Evolutionary conservation across 2,888 invertebrate genomes (phyloP).

Genomic region (Eudasyphora cyanicolor): DNA sequence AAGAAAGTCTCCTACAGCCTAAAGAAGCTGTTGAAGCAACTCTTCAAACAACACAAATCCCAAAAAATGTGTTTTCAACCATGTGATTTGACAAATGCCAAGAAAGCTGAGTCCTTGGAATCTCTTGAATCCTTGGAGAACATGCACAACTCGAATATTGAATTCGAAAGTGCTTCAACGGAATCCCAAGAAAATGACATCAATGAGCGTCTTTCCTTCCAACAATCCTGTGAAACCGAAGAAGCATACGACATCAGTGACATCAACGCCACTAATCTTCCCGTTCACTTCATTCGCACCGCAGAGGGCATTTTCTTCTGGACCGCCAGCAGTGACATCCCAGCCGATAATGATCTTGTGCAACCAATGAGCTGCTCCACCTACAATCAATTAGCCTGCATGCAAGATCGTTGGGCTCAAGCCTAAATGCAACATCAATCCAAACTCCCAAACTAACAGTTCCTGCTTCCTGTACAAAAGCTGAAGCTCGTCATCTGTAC

Average conservation of each 20-base stretch:
- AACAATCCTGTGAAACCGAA: conserved; percentile 72
- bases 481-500: conserved; percentile 6
- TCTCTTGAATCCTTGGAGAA: conserved; percentile 78
- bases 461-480: conserved; percentile 14
- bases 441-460: conserved; percentile 63
- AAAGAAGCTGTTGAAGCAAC: conserved; percentile 85
- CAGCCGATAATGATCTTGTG: conserved; percentile 77
- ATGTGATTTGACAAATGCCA: conserved; percentile 68
- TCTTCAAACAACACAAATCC: conserved; percentile 82
- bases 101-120: conserved; percentile 74
- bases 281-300: conserved; percentile 89
- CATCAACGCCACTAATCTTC: conserved; percentile 78
- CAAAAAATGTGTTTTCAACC: conserved; percentile 48
- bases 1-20: conserved; percentile 81
- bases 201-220: conserved; percentile 73
- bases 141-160: conserved; percentile 75
- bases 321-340: conserved; percentile 83
- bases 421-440: conserved; percentile 81
- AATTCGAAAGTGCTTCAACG: conserved; percentile 74
- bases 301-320: conserved; percentile 92
- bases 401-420: conserved; percentile 85
- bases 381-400: conserved; percentile 75
- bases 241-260: conserved; percentile 78
- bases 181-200: conserved; percentile 76
- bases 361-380: conserved; percentile 77